Conservation (phyloP, 2,888 invertebrate species). For the Ctena decussata region DNA sequence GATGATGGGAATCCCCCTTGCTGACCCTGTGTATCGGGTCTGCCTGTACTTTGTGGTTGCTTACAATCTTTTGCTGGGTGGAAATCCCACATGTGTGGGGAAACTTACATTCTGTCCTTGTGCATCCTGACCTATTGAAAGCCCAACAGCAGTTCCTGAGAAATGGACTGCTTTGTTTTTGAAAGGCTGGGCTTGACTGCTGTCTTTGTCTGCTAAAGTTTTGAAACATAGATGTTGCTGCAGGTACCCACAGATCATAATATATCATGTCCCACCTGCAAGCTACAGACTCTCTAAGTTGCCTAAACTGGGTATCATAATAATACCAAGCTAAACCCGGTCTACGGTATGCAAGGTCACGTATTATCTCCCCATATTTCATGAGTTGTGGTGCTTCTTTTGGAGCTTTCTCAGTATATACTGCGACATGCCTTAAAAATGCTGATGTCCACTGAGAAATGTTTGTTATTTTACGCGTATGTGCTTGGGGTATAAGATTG, state of each 20-base stretch:
- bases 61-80: background rate
- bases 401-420: conserved; percentile 29
- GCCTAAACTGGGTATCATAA: background rate
- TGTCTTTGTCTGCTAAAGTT: background rate
- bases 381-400: conserved; percentile 35
- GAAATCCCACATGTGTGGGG: background rate
- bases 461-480: background rate
- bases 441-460: conserved; percentile 35
- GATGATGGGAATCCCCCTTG: background rate
- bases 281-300: background rate
- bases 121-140: background rate
- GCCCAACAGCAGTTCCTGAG: conserved; percentile 3
- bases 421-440: conserved; percentile 27
- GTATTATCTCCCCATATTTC: conserved; percentile 44
- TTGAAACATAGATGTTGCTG: background rate
- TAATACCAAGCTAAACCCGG: conserved; percentile 11
- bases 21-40: background rate
- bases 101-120: background rate
- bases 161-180: background rate
- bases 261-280: background rate
- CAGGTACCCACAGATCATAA: background rate
- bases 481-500: background rate
- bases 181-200: background rate
- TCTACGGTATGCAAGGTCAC: conserved; percentile 30
- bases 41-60: background rate